These are phyloP conservation scores for Gallinago nigripennis DNA, from an alignment of 2,797 vertebrate species.

Conservation along the genomic window DNA sequence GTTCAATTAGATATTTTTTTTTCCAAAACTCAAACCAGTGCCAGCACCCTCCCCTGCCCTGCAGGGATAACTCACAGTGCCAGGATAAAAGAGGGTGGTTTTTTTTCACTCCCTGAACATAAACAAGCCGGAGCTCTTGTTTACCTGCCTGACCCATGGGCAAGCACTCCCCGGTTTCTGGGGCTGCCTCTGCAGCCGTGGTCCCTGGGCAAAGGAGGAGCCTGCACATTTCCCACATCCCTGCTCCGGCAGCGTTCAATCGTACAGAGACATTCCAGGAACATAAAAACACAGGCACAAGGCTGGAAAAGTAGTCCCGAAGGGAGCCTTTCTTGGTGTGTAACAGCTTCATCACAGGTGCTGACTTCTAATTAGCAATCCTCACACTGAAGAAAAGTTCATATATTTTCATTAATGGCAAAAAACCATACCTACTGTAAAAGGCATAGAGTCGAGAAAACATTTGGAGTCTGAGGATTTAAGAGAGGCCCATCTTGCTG, in stretches of 20 bases:
- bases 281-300: fast-evolving
- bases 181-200: fast-evolving
- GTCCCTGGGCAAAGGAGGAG: background rate
- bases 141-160: fast-evolving
- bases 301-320: background rate
- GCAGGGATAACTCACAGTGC: background rate
- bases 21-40: too few relatives aligned
- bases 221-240: background rate
- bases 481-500: background rate
- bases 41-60: background rate
- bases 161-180: background rate
- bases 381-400: background rate
- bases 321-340: background rate
- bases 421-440: background rate
- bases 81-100: background rate
- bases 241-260: fast-evolving
- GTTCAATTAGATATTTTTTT: background rate
- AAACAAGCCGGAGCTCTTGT: background rate
- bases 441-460: fast-evolving
- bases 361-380: background rate
- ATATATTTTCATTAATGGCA: background rate
- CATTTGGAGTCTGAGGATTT: too few relatives aligned
- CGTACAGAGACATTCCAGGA: background rate
- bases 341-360: background rate
- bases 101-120: fast-evolving